Percentiles rank a stretch among this genome's conserved stretches.
Evolutionary conservation across 2,888 invertebrate species (phyloP).

Genomic region (Sarcophaga subvicina): DNA sequence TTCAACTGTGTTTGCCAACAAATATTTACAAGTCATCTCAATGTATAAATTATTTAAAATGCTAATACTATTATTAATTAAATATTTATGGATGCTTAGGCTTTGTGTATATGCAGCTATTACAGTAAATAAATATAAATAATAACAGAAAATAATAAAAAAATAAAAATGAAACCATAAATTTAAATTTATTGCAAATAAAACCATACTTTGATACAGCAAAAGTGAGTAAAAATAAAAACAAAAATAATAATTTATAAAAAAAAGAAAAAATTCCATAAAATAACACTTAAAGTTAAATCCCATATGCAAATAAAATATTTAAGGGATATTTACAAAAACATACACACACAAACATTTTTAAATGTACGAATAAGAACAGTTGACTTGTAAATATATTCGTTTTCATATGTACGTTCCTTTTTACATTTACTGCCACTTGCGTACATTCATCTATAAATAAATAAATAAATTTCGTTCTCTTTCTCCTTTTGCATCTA

Average conservation of each 20-base stretch:
- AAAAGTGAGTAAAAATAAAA: not conserved
- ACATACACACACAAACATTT: not conserved
- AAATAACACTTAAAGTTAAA: too few relatives aligned
- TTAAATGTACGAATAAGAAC: too few relatives aligned
- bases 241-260: not conserved
- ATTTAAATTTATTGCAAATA: not conserved
- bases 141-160: not conserved
- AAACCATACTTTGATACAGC: not conserved
- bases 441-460: not conserved
- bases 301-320: slow-evolving; percentile 1
- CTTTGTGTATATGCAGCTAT: not conserved
- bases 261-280: too few relatives aligned
- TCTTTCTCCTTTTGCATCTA: too few relatives aligned
- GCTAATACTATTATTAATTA: not conserved
- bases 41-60: not conserved
- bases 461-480: too few relatives aligned
- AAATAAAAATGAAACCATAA: not conserved
- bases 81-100: not conserved
- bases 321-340: not conserved
- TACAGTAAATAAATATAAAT: not conserved
- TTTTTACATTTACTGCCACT: too few relatives aligned
- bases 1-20: not conserved
- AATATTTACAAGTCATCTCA: not conserved
- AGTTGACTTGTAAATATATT: not conserved
- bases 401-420: too few relatives aligned